Base-by-base conservation (phyloP, 2,113 vertebrate species). In the Sinocyclocheilus anshuiensis region DNA sequence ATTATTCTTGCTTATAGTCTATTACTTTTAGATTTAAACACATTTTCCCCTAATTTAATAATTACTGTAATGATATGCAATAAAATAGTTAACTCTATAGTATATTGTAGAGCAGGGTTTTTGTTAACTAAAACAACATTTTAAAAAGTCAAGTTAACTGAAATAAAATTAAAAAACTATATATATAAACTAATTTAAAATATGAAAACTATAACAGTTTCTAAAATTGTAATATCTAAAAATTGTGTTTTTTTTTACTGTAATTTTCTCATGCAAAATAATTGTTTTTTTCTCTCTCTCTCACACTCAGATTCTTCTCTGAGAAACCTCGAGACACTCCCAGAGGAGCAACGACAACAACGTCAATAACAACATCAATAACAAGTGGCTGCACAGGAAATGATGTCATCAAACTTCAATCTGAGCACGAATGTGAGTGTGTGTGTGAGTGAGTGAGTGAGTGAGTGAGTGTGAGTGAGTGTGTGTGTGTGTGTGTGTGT, bases 311-410 rank as follows among this genome's bases (percentile, higher is more conserved):
- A 86, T 36, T 83, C 7, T 75, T 65, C 33, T n/a, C 71, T 77
- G 57, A 71, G 61, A 84, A 79, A 57, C 67, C 81, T 69, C 71
- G 77, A 82, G 55, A 87, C n/a, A 33, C 71, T 77, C 85, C 78
- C 83, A 33, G 57, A 48, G 42, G 83, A 86, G 55, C 76, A 11
- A 53, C 22, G 26, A 57, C 39, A 59, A 63, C 24, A 86, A 86
- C 63, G 61, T 83, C 81, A 84, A 88, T 71, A 84, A 85, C 77
- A 86, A 86, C 63, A 71, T 83, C 81, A 84, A 88, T 71, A 84
- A 85, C 77, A 84, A 85, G 63, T 65, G 24, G 16, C 71, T 81
- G 36, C 61, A 87, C 59, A 83, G 88, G 86, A 89, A 87, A 87
- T 89, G 59, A 85, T 63, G 71, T 65, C 80, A 82, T 85, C 71